Percentiles rank a stretch among this genome's conserved stretches.
These are phyloP conservation scores for Papilio machaon DNA, from an alignment of 1,140 invertebrate genomes.

Conservation along the genomic window DNA sequence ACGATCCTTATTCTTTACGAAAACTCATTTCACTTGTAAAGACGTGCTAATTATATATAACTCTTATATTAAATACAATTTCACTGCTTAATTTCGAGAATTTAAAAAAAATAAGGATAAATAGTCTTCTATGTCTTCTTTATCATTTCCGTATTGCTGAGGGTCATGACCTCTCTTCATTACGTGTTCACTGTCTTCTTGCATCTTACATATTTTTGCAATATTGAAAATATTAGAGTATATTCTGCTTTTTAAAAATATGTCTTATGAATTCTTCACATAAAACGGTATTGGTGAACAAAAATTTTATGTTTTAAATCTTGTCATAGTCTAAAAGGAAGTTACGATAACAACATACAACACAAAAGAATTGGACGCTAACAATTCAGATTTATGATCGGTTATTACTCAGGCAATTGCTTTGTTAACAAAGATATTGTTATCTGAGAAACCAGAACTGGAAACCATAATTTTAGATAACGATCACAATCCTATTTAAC, in stretches of 20 bases:
- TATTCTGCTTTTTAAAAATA: background rate
- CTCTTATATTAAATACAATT: background rate
- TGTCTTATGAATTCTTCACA: background rate
- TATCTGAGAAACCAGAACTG: constrained; percentile 24
- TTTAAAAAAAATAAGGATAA: background rate
- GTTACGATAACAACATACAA: constrained; percentile 2
- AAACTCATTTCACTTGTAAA: too few relatives aligned
- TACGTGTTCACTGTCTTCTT: background rate
- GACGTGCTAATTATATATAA: too few relatives aligned
- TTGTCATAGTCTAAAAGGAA: constrained; percentile 7
- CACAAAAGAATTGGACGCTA: constrained; percentile 22
- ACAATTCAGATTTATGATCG: constrained; percentile 25
- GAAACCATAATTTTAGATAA: constrained; percentile 27
- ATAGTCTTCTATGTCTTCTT: background rate
- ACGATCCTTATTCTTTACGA: too few relatives aligned
- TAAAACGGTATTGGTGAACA: background rate
- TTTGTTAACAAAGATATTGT: constrained; percentile 23
- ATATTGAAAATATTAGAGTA: background rate
- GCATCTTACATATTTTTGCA: background rate
- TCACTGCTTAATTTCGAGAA: background rate
- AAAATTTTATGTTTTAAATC: background rate
- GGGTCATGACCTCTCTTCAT: background rate
- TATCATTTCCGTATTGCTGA: background rate
- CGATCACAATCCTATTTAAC: constrained; percentile 20
- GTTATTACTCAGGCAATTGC: constrained; percentile 7